Evolutionary conservation across 2,113 vertebrate species (phyloP), one percentile per base, ranked within the genome.

Genomic region (Hypomesus transpacificus): DNA sequence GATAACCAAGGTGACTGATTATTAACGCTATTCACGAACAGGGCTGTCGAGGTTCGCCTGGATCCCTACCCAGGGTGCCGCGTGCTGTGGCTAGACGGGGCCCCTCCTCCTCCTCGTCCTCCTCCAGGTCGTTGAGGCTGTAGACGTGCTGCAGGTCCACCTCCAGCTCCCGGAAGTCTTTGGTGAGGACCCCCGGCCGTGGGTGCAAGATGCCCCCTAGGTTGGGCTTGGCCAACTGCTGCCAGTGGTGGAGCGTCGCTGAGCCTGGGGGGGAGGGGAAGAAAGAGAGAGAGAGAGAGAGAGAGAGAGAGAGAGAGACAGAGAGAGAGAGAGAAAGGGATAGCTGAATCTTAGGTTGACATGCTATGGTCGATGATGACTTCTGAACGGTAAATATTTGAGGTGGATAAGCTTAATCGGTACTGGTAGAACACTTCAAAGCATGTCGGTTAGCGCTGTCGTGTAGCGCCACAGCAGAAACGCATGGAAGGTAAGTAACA

Each of bases 131-230:
- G 0, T 93, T 92, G 72, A 96, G 91, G 83, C 86, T 94, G 86
- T 95, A 96, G 58, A 97, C 92, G 5, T 93, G 93, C 82, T 93
- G 93, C 51, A 91, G 69, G 75, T 95, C 94, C 0, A 86, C 84
- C 20, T 96, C 94, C 21, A 95, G 91, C 86, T 94, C 93, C 82
- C 71, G 81, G 84, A 94, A 95, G 89, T 96, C 95, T 89, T 96
- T 95, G 68, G 93, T 96, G 61, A 92, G 91, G 77, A 95, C 92
- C 2, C 93, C 82, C 0, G 95, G 95, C 0, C 93, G 90, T 21
- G 93, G 91, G 68, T 93, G 92, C 80, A 93, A 71, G 73, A 94
- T 93, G 46, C 93, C 91, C 0, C 91, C 94, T 8, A 94, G 81
- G 83, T 96, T 91, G 73, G 94, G 92, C 87, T 85, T 91, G 3